Conservation (phyloP, 2,888 invertebrate species). For the Shargacucullia verbasci region DNA sequence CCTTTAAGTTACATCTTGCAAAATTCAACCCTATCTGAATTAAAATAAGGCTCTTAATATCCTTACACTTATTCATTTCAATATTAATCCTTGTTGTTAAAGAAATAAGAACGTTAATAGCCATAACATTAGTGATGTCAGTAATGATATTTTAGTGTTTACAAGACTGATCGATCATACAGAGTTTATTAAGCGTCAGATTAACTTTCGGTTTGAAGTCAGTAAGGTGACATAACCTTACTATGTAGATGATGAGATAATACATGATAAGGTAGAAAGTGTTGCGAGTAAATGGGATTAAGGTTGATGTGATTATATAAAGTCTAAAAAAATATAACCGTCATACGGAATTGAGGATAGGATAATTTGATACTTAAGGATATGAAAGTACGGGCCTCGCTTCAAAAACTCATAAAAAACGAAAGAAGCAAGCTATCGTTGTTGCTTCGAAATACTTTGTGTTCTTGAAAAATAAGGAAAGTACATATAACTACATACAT, state of each 20-base stretch:
- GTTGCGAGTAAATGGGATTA: slow-evolving; percentile 31
- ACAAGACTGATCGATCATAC: slow-evolving; percentile 76
- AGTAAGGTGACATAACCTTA: slow-evolving; percentile 77
- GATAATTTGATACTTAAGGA: too few relatives aligned
- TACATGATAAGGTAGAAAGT: slow-evolving; percentile 29
- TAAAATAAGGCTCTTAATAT: slow-evolving; percentile 11
- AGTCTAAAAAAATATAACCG: slow-evolving; percentile 4
- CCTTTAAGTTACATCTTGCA: neutral
- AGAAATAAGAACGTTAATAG: slow-evolving; percentile 35
- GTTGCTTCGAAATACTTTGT: too few relatives aligned
- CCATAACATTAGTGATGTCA: slow-evolving; percentile 4
- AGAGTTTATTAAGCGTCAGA: slow-evolving; percentile 78
- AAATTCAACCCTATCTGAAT: slow-evolving; percentile 16
- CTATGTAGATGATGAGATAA: slow-evolving; percentile 57
- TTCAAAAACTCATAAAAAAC: too few relatives aligned
- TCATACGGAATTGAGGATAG: neutral
- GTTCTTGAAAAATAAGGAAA: too few relatives aligned
- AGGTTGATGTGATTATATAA: neutral
- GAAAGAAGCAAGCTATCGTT: too few relatives aligned
- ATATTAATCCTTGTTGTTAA: slow-evolving; percentile 56
- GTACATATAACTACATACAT: too few relatives aligned
- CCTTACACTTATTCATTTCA: neutral
- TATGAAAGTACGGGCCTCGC: too few relatives aligned
- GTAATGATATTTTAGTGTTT: slow-evolving; percentile 49
- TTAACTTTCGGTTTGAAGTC: slow-evolving; percentile 76